Evolutionary conservation across 2,113 vertebrate genomes (phyloP).

Genomic region (Ifrita kowaldi): DNA sequence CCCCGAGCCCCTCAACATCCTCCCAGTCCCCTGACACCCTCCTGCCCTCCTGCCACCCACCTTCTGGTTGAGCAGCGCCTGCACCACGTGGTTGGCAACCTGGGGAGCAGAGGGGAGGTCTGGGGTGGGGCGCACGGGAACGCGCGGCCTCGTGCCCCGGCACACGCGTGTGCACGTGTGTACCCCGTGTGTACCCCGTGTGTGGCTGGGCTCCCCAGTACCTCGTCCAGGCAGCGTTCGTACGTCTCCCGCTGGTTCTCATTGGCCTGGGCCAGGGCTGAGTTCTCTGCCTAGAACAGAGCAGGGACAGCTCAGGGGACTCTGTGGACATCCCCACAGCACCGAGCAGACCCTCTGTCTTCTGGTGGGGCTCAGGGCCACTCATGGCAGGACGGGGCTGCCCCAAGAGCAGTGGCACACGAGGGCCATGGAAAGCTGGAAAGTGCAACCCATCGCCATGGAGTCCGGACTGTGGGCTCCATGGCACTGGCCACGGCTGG

Average conservation of each 20-base stretch:
- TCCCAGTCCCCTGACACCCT: fast-evolving
- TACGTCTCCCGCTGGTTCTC: slow-evolving; percentile 94
- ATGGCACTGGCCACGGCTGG: fast-evolving
- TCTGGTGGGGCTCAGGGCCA: not conserved
- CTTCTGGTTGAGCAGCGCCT: slow-evolving; percentile 94
- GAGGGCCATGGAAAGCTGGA: not conserved
- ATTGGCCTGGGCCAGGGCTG: slow-evolving; percentile 86
- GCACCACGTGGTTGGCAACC: slow-evolving; percentile 96
- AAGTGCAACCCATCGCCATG: fast-evolving
- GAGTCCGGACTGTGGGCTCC: not conserved
- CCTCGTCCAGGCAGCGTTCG: slow-evolving; percentile 93
- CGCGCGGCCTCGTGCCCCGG: fast-evolving
- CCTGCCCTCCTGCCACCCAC: slow-evolving; percentile 53
- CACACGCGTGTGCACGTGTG: not conserved
- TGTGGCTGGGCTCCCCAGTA: not conserved
- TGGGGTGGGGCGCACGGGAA: not conserved
- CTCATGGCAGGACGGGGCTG: not conserved
- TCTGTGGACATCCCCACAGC: not conserved
- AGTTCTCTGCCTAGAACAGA: slow-evolving; percentile 85
- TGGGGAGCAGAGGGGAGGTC: slow-evolving; percentile 34
- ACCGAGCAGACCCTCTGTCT: too few relatives aligned
- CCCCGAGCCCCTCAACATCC: fast-evolving
- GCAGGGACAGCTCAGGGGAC: not conserved
- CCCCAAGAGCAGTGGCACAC: not conserved
- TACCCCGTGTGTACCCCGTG: fast-evolving